Percentiles rank a stretch among this genome's conserved stretches.
Conservation (phyloP, 2,113 vertebrate genomes). For the Orcinus orca region DNA sequence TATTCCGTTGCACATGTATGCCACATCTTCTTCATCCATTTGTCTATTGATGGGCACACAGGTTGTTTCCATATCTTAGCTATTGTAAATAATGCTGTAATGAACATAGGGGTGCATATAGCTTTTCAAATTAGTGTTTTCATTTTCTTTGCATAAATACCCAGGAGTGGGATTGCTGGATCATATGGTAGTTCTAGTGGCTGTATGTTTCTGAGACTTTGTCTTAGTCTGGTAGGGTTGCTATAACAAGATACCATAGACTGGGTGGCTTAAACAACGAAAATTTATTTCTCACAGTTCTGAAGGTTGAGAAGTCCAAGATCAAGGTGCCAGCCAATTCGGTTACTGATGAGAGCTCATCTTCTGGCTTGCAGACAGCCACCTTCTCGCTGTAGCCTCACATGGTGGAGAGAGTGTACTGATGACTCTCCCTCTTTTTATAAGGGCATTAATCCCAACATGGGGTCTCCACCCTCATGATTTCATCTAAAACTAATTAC, state of each 20-base stretch:
- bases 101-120: background rate
- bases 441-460: background rate
- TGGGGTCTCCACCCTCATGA: background rate
- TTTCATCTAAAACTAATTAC: background rate
- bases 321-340: background rate
- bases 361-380: background rate
- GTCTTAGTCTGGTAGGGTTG: background rate
- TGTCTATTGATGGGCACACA: background rate
- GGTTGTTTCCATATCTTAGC: background rate
- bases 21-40: background rate
- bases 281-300: background rate
- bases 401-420: background rate
- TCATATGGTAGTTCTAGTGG: background rate
- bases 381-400: background rate
- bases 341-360: background rate
- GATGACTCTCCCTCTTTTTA: background rate
- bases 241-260: background rate
- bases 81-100: background rate
- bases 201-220: background rate
- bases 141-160: background rate
- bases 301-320: background rate
- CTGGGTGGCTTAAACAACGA: background rate
- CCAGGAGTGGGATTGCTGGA: background rate
- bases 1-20: background rate
- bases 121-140: background rate